Evolutionary conservation across 2,888 invertebrate species (phyloP).

Genomic region (Aphidius colemani): DNA sequence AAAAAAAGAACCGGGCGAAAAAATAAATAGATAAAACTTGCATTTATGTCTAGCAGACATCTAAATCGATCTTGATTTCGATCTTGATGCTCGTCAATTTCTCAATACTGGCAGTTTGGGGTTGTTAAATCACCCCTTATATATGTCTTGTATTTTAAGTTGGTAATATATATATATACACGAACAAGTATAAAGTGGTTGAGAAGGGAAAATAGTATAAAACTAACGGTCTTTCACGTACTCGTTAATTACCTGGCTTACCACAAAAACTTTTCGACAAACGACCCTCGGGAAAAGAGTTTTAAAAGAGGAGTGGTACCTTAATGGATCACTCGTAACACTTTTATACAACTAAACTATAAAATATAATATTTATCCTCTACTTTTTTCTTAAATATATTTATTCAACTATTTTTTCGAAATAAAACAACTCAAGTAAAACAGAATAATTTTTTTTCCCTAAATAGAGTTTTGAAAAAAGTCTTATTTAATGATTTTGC

Average conservation of each 20-base stretch:
- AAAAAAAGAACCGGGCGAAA: background rate
- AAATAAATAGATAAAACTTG: slow-evolving; percentile 36
- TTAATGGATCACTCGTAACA: slow-evolving; percentile 45
- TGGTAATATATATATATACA: slow-evolving; percentile 7
- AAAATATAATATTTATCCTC: no score
- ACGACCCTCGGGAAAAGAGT: slow-evolving; percentile 36
- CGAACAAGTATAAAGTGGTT: slow-evolving; percentile 7
- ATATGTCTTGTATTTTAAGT: slow-evolving; percentile 18
- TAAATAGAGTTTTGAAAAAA: no score
- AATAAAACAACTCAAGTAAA: no score
- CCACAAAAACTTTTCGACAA: slow-evolving; percentile 49
- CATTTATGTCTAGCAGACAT: slow-evolving; percentile 35
- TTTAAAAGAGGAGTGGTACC: slow-evolving; percentile 31
- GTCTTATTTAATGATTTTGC: no score
- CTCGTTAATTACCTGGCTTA: slow-evolving; percentile 51
- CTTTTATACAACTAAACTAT: slow-evolving; percentile 37
- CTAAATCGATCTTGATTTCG: slow-evolving; percentile 48
- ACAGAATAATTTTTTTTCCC: no score
- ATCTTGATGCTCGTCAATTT: slow-evolving; percentile 31
- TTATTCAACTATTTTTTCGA: no score
- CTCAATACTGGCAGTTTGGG: slow-evolving; percentile 12
- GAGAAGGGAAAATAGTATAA: slow-evolving; percentile 22
- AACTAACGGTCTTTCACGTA: slow-evolving; percentile 45
- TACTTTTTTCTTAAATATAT: no score
- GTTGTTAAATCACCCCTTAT: slow-evolving; percentile 22